Evolutionary conservation across 2,797 vertebrate species (phyloP).

Genomic region (Uromys caudimaculatus): DNA sequence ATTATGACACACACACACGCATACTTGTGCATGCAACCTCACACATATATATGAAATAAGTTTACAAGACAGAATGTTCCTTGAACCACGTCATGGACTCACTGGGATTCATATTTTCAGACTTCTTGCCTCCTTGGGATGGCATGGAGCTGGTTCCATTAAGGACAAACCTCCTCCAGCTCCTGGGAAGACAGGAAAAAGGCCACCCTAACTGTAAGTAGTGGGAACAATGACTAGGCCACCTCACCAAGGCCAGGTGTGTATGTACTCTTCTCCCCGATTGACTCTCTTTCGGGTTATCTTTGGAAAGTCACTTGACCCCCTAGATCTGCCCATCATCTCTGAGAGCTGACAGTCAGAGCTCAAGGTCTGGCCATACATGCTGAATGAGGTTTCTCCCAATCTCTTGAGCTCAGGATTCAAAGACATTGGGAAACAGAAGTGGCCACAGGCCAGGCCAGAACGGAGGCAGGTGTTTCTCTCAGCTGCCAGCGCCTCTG

Average conservation of each 20-base stretch:
- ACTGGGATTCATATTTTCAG: background rate
- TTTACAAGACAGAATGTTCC: background rate
- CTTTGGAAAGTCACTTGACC: background rate
- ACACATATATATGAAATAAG: background rate
- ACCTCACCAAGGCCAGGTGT: background rate
- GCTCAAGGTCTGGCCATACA: background rate
- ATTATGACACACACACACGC: background rate
- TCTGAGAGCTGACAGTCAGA: background rate
- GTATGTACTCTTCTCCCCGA: background rate
- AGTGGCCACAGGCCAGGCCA: background rate
- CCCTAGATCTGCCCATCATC: background rate
- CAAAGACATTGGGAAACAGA: background rate
- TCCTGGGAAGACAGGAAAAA: background rate
- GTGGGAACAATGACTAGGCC: background rate
- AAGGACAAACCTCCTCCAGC: too few relatives aligned
- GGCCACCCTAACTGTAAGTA: background rate
- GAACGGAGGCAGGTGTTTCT: too few relatives aligned
- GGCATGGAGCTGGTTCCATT: too few relatives aligned
- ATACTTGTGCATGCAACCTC: background rate
- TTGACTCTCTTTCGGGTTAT: background rate
- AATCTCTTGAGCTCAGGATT: background rate
- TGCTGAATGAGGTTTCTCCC: background rate
- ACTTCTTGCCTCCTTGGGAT: too few relatives aligned
- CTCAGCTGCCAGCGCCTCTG: too few relatives aligned
- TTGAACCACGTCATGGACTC: background rate